Evolutionary conservation across 2,113 vertebrate genomes (phyloP).

Genomic region (Scomber colias): DNA sequence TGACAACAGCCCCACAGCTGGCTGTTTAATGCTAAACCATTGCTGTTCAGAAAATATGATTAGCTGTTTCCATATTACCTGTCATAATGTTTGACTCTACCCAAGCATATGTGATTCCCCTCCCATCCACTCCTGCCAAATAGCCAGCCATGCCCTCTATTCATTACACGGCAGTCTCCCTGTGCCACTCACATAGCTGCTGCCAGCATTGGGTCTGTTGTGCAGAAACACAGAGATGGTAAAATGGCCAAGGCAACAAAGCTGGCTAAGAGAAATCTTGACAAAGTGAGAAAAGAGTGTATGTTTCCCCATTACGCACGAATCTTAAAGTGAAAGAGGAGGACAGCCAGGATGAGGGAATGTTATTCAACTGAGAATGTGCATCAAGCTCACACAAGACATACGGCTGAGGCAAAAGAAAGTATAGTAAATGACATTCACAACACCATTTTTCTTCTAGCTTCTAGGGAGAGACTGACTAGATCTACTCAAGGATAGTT

Average conservation of each 20-base stretch:
- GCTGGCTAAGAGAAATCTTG: conserved; percentile 29
- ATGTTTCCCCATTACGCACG: conserved; percentile 38
- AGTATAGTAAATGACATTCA: conserved; percentile 55
- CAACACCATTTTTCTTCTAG: conserved; percentile 55
- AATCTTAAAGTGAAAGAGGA: conserved; percentile 41
- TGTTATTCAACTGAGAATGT: conserved; percentile 44
- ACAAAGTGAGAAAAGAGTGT: conserved; percentile 30
- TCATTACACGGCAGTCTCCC: conserved; percentile 72
- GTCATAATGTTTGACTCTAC: conserved; percentile 60
- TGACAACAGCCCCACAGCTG: conserved; percentile 46
- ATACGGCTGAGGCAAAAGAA: conserved; percentile 31
- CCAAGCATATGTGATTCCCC: conserved; percentile 64
- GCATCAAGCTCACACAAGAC: conserved; percentile 46
- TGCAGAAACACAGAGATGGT: conserved; percentile 47
- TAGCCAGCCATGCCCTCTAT: conserved; percentile 67
- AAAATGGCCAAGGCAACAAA: conserved; percentile 62
- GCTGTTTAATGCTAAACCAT: conserved; percentile 33
- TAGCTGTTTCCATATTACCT: conserved; percentile 61
- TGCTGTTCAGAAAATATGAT: conserved; percentile 40
- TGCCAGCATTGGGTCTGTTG: conserved; percentile 63
- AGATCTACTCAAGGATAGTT: conserved; percentile 58
- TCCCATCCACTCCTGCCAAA: conserved; percentile 71
- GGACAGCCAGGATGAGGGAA: conserved; percentile 36
- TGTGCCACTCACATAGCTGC: conserved; percentile 37
- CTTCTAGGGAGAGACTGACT: conserved; percentile 29